Evolutionary conservation across 2,797 vertebrate species (phyloP), one percentile per base, ranked within the genome.

Genomic region (Pelochelys cantorii): DNA sequence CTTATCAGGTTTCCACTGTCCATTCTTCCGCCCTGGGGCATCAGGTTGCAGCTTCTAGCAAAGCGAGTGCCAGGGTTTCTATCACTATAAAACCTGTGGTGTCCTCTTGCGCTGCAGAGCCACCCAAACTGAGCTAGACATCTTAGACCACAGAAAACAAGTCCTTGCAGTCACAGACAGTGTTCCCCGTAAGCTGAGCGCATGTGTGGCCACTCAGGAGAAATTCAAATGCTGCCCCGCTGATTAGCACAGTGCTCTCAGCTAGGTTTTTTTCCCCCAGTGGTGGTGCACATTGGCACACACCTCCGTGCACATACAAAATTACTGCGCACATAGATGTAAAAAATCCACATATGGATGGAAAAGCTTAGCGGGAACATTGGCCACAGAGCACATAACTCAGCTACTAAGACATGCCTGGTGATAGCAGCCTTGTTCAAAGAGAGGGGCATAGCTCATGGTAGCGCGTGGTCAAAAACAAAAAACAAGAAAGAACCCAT

Each of bases 111-210:
- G 82, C 81, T 90, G 83, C 93, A 37, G 84, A 87, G 89, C n/a
- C 86, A 81, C 91, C 91, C 89, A 23, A 84, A 37, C 54, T 11
- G 31, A 87, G 93, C 88, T 94, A 95, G 84, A 27, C 54, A 85
- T n/a, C 0, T 1, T 0, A 78, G 90, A 85, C 92, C 78, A 42
- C 0, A 5, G 89, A 83, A 71, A 88, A 93, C 91, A 53, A 80
- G 89, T 81, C 88, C 90, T 79, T 82, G 80, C 3, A 83, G 88
- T 87, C 92, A 79, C 3, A 65, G 0, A 48, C 42, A 48, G 42
- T 48, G 42, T 48, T 48, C 42, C 8, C 42, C 42, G 42, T 48
- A 48, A 48, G 42, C 42, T 48, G 42, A 48, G 42, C 42, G 42
- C 42, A 48, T 48, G 42, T 48, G 42, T 8, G 42, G 42, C 42